Evolutionary conservation across 2,113 vertebrate genomes (phyloP), one percentile per base, ranked within the genome.

Genomic region (Synchiropus splendidus): DNA sequence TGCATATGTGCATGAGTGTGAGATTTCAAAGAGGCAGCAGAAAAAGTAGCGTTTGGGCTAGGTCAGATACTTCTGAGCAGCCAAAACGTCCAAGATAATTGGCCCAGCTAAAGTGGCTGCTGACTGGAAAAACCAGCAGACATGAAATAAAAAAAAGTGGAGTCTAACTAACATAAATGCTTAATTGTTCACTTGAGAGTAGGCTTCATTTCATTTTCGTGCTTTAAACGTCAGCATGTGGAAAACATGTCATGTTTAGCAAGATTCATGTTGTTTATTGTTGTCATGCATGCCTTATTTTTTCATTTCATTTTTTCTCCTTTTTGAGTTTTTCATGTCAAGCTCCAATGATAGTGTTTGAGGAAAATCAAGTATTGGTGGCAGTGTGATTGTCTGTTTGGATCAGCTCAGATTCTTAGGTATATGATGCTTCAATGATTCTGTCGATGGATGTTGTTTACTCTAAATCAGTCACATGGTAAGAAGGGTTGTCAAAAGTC

Each of bases 1-100:
- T 78, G 78, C 74, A 85, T 77, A 82, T 84, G 87, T 80, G 79
- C 84, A 80, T 71, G 81, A 82, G 87, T 83, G 87, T 84, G 81
- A 88, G 79, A 78, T 89, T 90, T 92, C 89, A 91, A 89, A 91
- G 89, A 87, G 72, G 70, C 82, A 84, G 70, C 74, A 84, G 72
- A 78, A 85, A 87, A 88, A 79, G 80, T 88, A 88, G 82, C 83
- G 77, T 86, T 88, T 87, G 86, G 86, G 88, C 86, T 89, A 82
- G 90, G 89, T 90, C 79, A 83, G 85, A 84, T 87, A 82, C 81
- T 75, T 89, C 88, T 87, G 86, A 89, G 84, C 75, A 82, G 81
- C 72, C 77, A 72, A 78, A 81, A 88, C 80, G 86, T 87, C 85
- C 85, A 75, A 83, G 85, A 88, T 90, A 88, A 90, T 91, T 88